A percentile compares a stretch with the other conserved stretches of the same genome.
Evolutionary conservation across 1,140 invertebrate species (phyloP).

Genomic region (Macrosteles quadrilineatus): DNA sequence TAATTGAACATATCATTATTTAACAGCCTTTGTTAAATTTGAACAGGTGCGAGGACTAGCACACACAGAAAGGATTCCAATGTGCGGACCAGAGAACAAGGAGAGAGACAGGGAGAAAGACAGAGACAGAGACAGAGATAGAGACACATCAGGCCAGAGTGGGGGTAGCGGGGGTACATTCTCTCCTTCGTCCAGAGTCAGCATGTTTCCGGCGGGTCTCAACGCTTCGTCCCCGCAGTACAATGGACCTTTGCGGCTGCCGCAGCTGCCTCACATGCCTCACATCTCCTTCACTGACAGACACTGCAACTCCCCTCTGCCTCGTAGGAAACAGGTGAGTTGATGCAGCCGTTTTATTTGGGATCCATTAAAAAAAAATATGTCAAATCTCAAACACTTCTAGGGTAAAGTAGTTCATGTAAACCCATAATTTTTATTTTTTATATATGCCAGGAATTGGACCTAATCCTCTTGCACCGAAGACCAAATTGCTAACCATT

Average conservation of each 20-base stretch:
- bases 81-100: constrained; percentile 32
- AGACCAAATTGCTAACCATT: too few relatives aligned
- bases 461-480: too few relatives aligned
- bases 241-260: constrained; percentile 44
- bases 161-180: not conserved
- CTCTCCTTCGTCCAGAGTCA: constrained; percentile 17
- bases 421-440: too few relatives aligned
- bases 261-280: constrained; percentile 53
- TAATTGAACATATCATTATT: too few relatives aligned
- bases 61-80: constrained; percentile 60
- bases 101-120: constrained; percentile 14
- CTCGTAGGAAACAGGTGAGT: constrained; percentile 66
- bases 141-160: not conserved
- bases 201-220: constrained; percentile 4
- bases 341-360: too few relatives aligned
- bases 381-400: too few relatives aligned
- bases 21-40: too few relatives aligned
- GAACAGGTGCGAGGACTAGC: constrained; percentile 72
- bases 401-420: too few relatives aligned
- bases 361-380: too few relatives aligned
- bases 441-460: too few relatives aligned
- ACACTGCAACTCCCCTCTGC: constrained; percentile 68
- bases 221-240: constrained; percentile 34
- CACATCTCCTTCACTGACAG: constrained; percentile 55
- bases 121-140: constrained; percentile 21